phyloP scores from a whole-genome alignment of 1,140 invertebrate species.

The Macrotrachela quadricornifera region DNA sequence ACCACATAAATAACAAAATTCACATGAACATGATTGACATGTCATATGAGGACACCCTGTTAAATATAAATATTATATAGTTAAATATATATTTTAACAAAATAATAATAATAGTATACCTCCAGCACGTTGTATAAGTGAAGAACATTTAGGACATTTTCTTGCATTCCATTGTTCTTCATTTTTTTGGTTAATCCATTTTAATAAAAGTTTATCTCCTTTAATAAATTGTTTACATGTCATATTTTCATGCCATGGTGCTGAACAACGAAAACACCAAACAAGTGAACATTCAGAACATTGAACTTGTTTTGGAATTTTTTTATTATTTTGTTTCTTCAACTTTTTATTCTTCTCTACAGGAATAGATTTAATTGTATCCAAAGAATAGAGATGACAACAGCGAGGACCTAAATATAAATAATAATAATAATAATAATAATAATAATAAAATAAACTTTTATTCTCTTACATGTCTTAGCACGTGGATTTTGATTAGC shows the following conservation, averaged over 20 bases:
- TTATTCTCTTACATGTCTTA: slow-evolving; percentile 28
- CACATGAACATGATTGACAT: slow-evolving; percentile 26
- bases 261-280: slow-evolving; percentile 33
- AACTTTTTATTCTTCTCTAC: slow-evolving; percentile 9
- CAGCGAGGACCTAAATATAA: too few species aligned
- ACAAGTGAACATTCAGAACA: slow-evolving; percentile 24
- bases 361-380: slow-evolving; percentile 9
- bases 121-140: slow-evolving; percentile 24
- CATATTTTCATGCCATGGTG: slow-evolving; percentile 26
- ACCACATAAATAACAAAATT: slow-evolving; percentile 32
- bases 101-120: too few species aligned
- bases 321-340: slow-evolving; percentile 10
- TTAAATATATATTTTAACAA: too few species aligned
- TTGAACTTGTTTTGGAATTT: slow-evolving; percentile 10
- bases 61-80: too few species aligned
- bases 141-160: slow-evolving; percentile 31
- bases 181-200: slow-evolving; percentile 26
- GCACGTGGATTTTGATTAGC: slow-evolving; percentile 24
- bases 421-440: too few species aligned
- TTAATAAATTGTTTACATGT: slow-evolving; percentile 28
- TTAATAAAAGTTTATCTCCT: slow-evolving; percentile 27
- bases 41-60: slow-evolving; percentile 34
- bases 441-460: slow-evolving; percentile 10
- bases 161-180: slow-evolving; percentile 30
- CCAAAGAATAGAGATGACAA: too few species aligned